phyloP scores from a whole-genome alignment of 2,888 invertebrate genomes.

The Odontothrips loti region DNA sequence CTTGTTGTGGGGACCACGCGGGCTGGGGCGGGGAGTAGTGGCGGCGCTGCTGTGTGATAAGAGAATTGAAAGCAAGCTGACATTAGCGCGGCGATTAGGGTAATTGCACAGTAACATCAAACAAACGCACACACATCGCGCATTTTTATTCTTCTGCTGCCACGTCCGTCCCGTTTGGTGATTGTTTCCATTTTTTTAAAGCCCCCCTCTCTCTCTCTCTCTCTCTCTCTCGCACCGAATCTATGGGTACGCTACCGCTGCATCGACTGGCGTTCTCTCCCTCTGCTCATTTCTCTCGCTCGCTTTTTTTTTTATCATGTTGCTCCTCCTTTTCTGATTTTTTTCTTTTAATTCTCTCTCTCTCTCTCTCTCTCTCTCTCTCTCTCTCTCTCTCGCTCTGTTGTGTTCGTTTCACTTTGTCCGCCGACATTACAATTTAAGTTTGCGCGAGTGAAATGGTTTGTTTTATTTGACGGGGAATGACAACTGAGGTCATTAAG shows the following conservation, averaged over 20 bases:
- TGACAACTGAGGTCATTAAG: constrained; percentile 24
- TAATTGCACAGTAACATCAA: constrained; percentile 18
- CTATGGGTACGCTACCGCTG: constrained; percentile 2
- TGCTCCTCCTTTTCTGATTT: too few relatives aligned
- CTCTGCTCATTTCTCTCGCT: background rate
- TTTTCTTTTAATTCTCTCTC: background rate
- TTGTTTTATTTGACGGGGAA: constrained; percentile 26
- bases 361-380: background rate
- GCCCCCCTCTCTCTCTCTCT: background rate
- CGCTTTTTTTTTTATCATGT: background rate
- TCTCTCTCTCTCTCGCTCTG: background rate
- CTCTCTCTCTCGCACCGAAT: background rate
- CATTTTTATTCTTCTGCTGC: constrained; percentile 23
- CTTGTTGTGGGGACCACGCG: background rate
- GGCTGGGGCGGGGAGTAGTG: background rate
- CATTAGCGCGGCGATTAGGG: constrained; percentile 12
- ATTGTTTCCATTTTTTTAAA: background rate
- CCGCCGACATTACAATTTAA: constrained; percentile 23
- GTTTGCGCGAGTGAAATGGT: constrained; percentile 22
- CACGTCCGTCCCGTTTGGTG: background rate
- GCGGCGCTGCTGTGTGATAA: background rate
- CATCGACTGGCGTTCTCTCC: background rate
- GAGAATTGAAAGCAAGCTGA: constrained; percentile 25
- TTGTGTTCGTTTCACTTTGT: constrained; percentile 26
- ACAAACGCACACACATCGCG: constrained; percentile 24